Evolutionary conservation across 2,113 vertebrate genomes (phyloP).

Genomic region (Bucco capensis): DNA sequence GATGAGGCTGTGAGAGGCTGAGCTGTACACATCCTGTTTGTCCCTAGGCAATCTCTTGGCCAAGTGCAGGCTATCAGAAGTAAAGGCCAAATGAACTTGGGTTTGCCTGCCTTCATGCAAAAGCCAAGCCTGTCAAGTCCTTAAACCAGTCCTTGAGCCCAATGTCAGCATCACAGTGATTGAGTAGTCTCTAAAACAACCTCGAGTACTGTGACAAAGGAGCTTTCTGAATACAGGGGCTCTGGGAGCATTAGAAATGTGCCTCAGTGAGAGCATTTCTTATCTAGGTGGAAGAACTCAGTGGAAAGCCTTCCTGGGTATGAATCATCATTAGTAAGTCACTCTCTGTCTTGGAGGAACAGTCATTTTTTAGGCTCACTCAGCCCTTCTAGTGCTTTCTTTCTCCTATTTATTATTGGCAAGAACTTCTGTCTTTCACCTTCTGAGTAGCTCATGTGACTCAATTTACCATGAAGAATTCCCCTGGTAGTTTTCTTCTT

Average conservation of each 20-base stretch:
- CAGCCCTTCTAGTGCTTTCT: not conserved
- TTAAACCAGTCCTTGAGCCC: not conserved
- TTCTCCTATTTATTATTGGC: not conserved
- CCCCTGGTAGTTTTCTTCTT: not conserved
- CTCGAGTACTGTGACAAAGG: not conserved
- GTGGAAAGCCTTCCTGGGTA: not conserved
- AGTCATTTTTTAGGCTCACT: not conserved
- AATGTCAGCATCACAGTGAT: not conserved
- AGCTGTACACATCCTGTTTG: not conserved
- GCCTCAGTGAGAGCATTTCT: conserved; percentile 18
- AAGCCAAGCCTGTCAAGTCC: not conserved
- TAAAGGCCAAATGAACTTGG: not conserved
- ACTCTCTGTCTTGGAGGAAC: not conserved
- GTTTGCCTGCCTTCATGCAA: not conserved
- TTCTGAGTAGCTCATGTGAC: not conserved
- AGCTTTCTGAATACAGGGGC: not conserved
- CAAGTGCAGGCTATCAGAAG: not conserved
- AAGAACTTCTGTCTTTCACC: not conserved
- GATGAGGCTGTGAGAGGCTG: not conserved
- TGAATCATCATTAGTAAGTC: conserved; percentile 39
- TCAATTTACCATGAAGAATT: not conserved
- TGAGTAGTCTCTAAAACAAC: not conserved
- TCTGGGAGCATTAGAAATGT: not conserved
- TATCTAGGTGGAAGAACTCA: not conserved
- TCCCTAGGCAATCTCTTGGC: not conserved